A percentile compares a stretch with the other conserved stretches of the same genome.
Evolutionary conservation across 23 tunicate species (phyloP).

Genomic region (Oikopleura vanhoeffeni): DNA sequence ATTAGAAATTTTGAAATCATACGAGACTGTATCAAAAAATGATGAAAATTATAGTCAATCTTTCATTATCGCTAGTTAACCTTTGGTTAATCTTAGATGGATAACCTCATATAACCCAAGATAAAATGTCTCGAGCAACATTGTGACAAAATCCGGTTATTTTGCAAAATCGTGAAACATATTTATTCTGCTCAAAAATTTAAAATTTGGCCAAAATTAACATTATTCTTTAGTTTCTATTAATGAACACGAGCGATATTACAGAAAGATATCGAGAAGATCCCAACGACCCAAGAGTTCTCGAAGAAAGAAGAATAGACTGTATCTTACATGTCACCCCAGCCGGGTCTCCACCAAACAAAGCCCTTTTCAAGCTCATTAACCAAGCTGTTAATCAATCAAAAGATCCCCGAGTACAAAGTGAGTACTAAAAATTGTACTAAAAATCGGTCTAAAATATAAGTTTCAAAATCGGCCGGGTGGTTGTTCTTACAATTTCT

Average conservation of each 20-base stretch:
- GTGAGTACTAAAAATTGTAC: neutral
- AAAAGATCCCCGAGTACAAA: neutral
- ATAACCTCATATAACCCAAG: too few relatives aligned
- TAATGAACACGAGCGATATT: neutral
- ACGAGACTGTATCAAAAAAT: too few relatives aligned
- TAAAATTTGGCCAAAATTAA: too few relatives aligned
- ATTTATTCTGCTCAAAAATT: neutral
- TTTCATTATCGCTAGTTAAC: too few relatives aligned
- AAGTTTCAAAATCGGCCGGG: neutral
- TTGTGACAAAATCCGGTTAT: too few relatives aligned
- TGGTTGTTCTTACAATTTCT: neutral
- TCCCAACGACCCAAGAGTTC: neutral
- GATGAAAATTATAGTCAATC: too few relatives aligned
- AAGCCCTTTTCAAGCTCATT: neutral
- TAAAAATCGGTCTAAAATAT: neutral
- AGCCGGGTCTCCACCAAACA: neutral
- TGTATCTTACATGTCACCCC: neutral
- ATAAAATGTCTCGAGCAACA: too few relatives aligned
- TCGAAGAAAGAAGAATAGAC: neutral
- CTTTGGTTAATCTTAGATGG: too few relatives aligned
- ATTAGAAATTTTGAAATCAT: too few relatives aligned
- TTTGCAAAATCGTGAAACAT: neutral
- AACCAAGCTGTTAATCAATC: neutral
- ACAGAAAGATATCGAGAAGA: neutral
- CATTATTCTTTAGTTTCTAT: neutral